These are phyloP conservation scores for Eclectus roratus DNA, from an alignment of 2,113 vertebrate species.

Conservation along the genomic window DNA sequence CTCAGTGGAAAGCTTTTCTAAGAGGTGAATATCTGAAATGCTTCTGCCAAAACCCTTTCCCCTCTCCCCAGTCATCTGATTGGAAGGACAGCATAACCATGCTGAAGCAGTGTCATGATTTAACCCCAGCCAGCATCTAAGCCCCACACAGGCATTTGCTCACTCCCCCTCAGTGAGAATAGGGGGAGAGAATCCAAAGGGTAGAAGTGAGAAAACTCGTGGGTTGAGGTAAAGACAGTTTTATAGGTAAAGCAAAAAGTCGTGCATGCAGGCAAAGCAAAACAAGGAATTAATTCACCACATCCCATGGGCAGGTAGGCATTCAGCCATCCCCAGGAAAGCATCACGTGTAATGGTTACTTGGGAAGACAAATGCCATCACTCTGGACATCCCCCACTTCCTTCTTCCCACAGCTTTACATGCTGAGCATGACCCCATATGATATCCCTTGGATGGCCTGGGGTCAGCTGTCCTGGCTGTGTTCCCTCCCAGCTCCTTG, in stretches of 20 bases:
- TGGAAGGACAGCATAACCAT: not conserved
- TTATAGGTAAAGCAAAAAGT: not conserved
- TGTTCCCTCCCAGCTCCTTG: not conserved
- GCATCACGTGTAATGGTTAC: accelerated
- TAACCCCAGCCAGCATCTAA: not conserved
- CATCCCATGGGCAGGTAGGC: not conserved
- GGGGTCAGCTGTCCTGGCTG: not conserved
- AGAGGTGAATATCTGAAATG: not conserved
- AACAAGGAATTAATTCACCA: not conserved
- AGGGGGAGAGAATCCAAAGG: not conserved
- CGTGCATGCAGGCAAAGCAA: not conserved
- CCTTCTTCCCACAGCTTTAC: not conserved
- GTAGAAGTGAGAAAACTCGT: not conserved
- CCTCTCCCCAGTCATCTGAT: not conserved
- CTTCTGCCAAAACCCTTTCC: not conserved
- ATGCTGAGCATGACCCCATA: not conserved
- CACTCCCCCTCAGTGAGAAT: not conserved
- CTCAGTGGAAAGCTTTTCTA: not conserved
- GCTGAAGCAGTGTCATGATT: not conserved
- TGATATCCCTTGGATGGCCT: not conserved
- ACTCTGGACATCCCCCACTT: not conserved
- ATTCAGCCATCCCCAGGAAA: not conserved
- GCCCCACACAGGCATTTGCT: not conserved
- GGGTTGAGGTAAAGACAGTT: not conserved
- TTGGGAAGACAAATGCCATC: not conserved